A percentile compares a stretch with the other conserved stretches of the same genome.
These are phyloP conservation scores for Acanthosepion esculentum DNA, from an alignment of 2,888 invertebrate genomes.

Conservation along the genomic window DNA sequence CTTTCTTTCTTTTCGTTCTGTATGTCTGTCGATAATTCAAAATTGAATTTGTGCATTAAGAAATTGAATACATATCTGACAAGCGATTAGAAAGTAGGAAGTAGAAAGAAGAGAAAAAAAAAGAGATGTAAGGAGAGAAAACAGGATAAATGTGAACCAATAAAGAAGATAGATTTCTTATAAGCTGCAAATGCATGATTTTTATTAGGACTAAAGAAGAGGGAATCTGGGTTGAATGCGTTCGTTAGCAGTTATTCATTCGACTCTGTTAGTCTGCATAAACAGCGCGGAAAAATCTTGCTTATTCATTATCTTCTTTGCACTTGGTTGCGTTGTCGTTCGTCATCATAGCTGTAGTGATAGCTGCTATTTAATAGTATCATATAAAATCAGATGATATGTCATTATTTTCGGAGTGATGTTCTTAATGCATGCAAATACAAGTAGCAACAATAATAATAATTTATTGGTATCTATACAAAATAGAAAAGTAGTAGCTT, in stretches of 20 bases:
- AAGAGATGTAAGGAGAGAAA: not conserved
- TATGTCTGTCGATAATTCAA: not conserved
- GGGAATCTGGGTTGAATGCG: not conserved
- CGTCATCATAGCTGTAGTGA: too few species aligned
- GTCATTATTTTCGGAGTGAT: too few species aligned
- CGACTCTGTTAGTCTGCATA: not conserved
- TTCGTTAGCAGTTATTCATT: not conserved
- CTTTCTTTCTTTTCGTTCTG: not conserved
- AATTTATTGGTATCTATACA: too few species aligned
- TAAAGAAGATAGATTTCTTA: not conserved
- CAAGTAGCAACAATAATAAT: too few species aligned
- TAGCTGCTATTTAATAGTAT: too few species aligned
- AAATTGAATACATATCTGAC: not conserved
- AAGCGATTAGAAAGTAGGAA: not conserved
- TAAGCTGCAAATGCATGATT: not conserved
- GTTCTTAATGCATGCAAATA: too few species aligned
- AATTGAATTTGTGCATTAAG: not conserved
- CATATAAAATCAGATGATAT: too few species aligned
- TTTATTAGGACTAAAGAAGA: not conserved
- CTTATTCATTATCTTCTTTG: too few species aligned
- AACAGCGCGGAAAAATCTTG: not conserved
- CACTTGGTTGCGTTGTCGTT: too few species aligned
- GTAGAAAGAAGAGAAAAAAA: not conserved
- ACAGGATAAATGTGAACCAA: not conserved
- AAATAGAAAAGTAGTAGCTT: too few species aligned